Evolutionary conservation across 2,888 invertebrate genomes (phyloP), one percentile per base, ranked within the genome.

Genomic region (Drosophila austrosaltans): DNA sequence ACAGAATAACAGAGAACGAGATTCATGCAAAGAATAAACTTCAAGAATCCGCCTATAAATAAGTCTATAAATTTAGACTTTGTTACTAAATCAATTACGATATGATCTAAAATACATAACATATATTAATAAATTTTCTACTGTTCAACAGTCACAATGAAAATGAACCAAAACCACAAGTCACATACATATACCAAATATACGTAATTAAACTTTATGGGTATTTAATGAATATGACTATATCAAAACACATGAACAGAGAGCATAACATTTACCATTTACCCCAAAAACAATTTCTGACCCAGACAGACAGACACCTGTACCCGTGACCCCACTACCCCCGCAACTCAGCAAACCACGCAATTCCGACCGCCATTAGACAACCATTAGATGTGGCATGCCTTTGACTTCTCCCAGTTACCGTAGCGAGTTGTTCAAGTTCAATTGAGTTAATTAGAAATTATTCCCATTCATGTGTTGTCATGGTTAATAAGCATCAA

Each of bases 401-500:
- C 48, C 48, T 48, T 48, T 48, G 48, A 48, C 48, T 48, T 48
- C 22, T 25, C 10, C 1, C 25, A 25, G 2, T 36, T 36, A 2
- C 36, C 36, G 1, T 8, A 2, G 28, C 28, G 36, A 36, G 36
- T 36, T n/a, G 8, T 40, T 48, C 64, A 6, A 28, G 28, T 57
- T 22, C 53, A 67, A 58, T 72, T 54, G 44, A 53, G 72, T 44
- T 72, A 72, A 72, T 72, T 72, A 66, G 53, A 73, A 73, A 66
- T 72, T 61, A 72, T 67, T 73, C 4, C 57, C 28, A 6, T 36
- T 73, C 61, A 66, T 62, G 62, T 73, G 67, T 66, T 73, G 67
- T 58, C 72, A 66, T 73, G 67, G 74, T 44, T 62, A 73, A 62
- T 61, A 53, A 16, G 12, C 53, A 36, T 16, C 48, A 25, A 10